Evolutionary conservation across 1,140 invertebrate species (phyloP).

Genomic region (Argopecten irradians): DNA sequence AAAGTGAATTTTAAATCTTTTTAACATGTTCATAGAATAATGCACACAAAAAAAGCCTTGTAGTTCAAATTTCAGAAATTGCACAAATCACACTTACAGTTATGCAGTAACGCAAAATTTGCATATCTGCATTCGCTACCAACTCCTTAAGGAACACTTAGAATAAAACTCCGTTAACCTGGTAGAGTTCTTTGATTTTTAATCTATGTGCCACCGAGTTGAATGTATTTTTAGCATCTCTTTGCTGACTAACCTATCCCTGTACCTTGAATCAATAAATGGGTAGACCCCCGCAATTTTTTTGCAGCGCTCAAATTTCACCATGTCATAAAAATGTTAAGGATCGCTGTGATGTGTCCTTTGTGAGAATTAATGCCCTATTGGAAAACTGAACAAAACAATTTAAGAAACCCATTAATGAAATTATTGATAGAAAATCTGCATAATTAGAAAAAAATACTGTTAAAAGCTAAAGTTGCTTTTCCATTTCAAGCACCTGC

Average conservation of each 20-base stretch:
- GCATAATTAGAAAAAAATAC: not conserved
- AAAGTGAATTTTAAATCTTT: constrained; percentile 4
- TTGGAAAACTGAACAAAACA: constrained; percentile 11
- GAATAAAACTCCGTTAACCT: not conserved
- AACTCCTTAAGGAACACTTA: not conserved
- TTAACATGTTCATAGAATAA: not conserved
- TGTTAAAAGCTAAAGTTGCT: not conserved
- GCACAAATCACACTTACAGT: not conserved
- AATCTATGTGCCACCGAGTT: constrained; percentile 9
- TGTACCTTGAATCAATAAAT: constrained; percentile 14
- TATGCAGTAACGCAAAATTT: constrained; percentile 9
- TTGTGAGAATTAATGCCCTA: not conserved
- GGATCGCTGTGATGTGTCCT: not conserved
- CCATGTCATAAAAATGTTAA: not conserved
- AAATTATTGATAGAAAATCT: not conserved
- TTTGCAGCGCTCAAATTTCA: constrained; percentile 8
- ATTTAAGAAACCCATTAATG: constrained; percentile 4
- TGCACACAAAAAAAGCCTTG: not conserved
- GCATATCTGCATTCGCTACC: not conserved
- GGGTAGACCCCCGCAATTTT: not conserved
- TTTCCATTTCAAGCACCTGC: not conserved
- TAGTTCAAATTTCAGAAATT: not conserved
- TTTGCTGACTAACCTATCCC: not conserved
- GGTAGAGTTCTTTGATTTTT: not conserved
- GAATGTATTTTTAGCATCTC: not conserved